phyloP scores from a whole-genome alignment of 1,140 invertebrate species.

The Apis dorsata region DNA sequence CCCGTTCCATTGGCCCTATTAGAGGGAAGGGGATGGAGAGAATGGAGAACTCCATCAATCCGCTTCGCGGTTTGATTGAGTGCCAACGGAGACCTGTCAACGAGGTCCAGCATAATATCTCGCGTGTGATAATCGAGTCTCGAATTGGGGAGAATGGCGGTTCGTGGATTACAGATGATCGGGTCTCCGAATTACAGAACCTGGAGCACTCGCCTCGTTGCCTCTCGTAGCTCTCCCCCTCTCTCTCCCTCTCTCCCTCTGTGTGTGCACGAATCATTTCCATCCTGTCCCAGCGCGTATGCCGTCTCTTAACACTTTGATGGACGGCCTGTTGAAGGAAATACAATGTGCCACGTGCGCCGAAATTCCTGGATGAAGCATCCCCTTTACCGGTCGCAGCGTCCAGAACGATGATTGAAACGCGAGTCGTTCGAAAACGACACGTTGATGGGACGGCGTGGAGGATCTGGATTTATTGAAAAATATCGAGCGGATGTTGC shows the following conservation, averaged over 20 bases:
- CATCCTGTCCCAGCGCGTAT: slow-evolving; percentile 16
- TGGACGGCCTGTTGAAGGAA: slow-evolving; percentile 36
- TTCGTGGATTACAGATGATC: slow-evolving; percentile 44
- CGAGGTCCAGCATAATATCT: slow-evolving; percentile 44
- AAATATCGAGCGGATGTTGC: slow-evolving; percentile 14
- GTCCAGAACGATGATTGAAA: not conserved
- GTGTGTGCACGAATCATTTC: slow-evolving; percentile 27
- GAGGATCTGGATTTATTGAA: not conserved
- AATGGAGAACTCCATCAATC: slow-evolving; percentile 44
- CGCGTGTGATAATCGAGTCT: slow-evolving; percentile 50
- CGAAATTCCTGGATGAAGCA: slow-evolving; percentile 1
- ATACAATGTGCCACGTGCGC: slow-evolving; percentile 23
- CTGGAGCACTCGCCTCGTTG: too few relatives aligned
- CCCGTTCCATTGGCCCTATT: slow-evolving; percentile 25
- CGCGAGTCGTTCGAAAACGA: not conserved
- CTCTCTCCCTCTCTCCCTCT: not conserved
- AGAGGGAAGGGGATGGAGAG: not conserved
- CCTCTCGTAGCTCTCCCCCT: not conserved
- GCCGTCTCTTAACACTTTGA: slow-evolving; percentile 35
- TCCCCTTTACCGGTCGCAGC: not conserved
- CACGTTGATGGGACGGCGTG: too few relatives aligned
- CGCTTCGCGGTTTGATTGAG: slow-evolving; percentile 48
- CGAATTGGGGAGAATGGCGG: slow-evolving; percentile 36
- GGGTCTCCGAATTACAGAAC: slow-evolving; percentile 31
- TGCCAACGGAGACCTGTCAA: slow-evolving; percentile 46